These are phyloP conservation scores for Papilio aristodemus DNA, from an alignment of 1,140 invertebrate genomes.

Conservation along the genomic window DNA sequence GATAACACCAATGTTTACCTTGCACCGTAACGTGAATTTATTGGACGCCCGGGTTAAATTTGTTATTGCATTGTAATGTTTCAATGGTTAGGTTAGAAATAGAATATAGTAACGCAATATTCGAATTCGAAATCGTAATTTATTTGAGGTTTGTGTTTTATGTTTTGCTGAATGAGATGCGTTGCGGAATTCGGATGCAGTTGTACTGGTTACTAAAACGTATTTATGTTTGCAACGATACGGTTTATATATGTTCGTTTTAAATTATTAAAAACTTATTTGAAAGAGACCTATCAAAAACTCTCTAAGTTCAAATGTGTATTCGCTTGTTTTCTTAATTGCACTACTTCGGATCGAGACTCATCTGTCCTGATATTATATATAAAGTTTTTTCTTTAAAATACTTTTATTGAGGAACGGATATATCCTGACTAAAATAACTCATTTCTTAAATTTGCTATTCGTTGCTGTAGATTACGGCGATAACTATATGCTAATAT, in stretches of 20 bases:
- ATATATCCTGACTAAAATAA: too few species aligned
- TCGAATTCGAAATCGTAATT: slow-evolving; percentile 38
- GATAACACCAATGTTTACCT: slow-evolving; percentile 51
- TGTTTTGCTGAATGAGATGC: slow-evolving; percentile 33
- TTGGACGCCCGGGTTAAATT: slow-evolving; percentile 39
- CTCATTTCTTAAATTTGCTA: not conserved
- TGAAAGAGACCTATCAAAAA: too few species aligned
- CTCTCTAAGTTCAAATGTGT: too few species aligned
- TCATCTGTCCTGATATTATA: too few species aligned
- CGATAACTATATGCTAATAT: slow-evolving; percentile 14
- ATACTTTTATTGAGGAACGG: too few species aligned
- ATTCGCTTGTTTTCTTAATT: too few species aligned
- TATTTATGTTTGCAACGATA: slow-evolving; percentile 17
- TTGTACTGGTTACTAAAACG: slow-evolving; percentile 24
- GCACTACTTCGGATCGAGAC: too few species aligned
- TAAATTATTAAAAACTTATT: too few species aligned
- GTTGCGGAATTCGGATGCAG: slow-evolving; percentile 29
- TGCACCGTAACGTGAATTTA: slow-evolving; percentile 44
- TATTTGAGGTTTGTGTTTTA: slow-evolving; percentile 36
- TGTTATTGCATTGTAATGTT: slow-evolving; percentile 38
- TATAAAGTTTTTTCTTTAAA: too few species aligned
- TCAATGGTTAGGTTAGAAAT: slow-evolving; percentile 43
- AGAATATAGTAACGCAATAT: slow-evolving; percentile 46
- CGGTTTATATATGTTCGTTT: slow-evolving; percentile 3
- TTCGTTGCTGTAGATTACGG: not conserved